A percentile compares a stretch with the other conserved stretches of the same genome.
Conservation (phyloP, 37 sponge, comb jelly and placozoan species). For the Oscarella lobularis region DNA sequence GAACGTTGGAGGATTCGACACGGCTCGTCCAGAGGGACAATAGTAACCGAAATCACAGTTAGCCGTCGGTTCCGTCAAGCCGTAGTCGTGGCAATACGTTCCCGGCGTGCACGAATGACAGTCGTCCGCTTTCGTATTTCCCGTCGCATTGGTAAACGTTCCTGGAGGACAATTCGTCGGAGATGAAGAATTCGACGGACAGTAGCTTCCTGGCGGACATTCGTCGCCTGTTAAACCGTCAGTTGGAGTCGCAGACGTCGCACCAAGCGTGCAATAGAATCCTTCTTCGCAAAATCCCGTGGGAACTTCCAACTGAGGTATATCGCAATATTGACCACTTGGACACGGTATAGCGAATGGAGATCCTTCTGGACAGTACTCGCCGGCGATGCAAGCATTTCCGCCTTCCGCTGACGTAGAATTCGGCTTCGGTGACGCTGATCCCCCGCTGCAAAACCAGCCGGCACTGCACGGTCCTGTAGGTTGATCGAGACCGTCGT, state of each 20-base stretch:
- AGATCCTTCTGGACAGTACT: constrained; percentile 18
- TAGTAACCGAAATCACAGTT: constrained; percentile 20
- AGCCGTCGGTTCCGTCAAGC: constrained; percentile 10
- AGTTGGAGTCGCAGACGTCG: neutral
- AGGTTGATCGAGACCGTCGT: constrained; percentile 8
- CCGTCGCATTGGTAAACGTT: neutral
- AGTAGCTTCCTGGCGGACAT: constrained; percentile 12
- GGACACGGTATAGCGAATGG: constrained; percentile 8
- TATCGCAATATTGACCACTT: constrained; percentile 13
- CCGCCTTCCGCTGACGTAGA: constrained; percentile 1
- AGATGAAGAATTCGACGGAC: neutral
- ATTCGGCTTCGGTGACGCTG: neutral
- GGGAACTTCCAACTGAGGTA: constrained; percentile 5
- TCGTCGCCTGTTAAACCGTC: neutral
- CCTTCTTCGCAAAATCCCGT: constrained; percentile 16
- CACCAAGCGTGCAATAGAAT: constrained; percentile 9
- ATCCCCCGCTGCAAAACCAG: constrained; percentile 2
- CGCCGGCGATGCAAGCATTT: constrained; percentile 9
- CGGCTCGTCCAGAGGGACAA: constrained; percentile 4
- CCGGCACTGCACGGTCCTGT: constrained; percentile 22
- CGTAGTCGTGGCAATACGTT: constrained; percentile 10
- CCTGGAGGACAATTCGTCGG: constrained; percentile 19
- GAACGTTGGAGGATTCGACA: constrained; percentile 7
- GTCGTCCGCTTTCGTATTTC: neutral
- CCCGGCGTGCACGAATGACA: constrained; percentile 19